Percentiles rank a stretch among this genome's conserved stretches.
phyloP scores from a whole-genome alignment of 2,888 invertebrate genomes.

The Eurytoma californica region DNA sequence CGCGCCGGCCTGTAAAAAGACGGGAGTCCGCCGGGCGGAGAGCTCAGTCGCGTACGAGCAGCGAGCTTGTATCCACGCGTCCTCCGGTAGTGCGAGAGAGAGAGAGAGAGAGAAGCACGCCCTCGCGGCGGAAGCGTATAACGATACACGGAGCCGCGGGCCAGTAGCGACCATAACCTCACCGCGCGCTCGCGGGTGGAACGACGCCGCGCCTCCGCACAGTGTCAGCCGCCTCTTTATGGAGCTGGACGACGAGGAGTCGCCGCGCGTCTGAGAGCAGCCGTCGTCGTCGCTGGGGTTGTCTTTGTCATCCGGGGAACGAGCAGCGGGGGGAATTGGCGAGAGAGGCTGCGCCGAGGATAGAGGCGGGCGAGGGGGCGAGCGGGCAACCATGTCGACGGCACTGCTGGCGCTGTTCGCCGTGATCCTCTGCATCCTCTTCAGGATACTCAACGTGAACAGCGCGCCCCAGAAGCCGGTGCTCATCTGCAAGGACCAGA shows the following conservation, averaged over 20 bases:
- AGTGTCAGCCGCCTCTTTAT: not conserved
- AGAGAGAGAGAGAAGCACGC: too few species aligned
- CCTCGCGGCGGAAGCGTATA: too few species aligned
- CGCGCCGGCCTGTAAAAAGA: too few species aligned
- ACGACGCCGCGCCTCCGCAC: too few species aligned
- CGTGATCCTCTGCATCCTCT: conserved; percentile 88
- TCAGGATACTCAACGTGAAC: conserved; percentile 89
- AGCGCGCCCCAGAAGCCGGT: conserved; percentile 87
- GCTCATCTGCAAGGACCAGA: conserved; percentile 85
- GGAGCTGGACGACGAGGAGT: conserved; percentile 1
- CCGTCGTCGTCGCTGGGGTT: not conserved
- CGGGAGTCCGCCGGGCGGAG: too few species aligned
- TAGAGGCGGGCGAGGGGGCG: not conserved
- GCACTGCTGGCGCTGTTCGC: conserved; percentile 88
- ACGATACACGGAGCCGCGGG: too few species aligned
- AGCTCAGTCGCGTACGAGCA: too few species aligned
- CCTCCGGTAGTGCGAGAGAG: too few species aligned
- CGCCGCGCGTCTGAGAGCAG: not conserved
- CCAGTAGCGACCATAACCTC: too few species aligned
- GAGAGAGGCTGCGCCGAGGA: not conserved
- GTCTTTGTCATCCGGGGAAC: not conserved
- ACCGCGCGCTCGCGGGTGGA: too few species aligned
- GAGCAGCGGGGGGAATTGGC: not conserved
- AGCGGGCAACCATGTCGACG: conserved; percentile 81
- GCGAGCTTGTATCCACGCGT: too few species aligned